Conservation (phyloP, 2,888 invertebrate genomes). For the Diarsia brunnea region DNA sequence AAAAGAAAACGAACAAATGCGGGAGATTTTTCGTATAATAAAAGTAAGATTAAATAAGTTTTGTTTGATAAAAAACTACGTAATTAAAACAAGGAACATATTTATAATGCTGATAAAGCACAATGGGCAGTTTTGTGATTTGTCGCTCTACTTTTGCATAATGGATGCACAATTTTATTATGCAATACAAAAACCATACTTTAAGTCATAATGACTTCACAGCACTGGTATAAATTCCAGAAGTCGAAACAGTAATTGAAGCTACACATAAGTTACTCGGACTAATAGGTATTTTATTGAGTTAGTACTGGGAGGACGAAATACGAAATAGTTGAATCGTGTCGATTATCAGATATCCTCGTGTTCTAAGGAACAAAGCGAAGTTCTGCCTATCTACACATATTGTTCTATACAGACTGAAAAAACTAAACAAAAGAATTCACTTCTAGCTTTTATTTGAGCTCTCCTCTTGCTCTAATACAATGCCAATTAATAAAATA, state of each 20-base stretch:
- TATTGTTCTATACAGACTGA: conserved; percentile 7
- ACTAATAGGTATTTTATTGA: conserved; percentile 25
- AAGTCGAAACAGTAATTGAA: conserved; percentile 6
- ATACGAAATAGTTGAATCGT: conserved; percentile 10
- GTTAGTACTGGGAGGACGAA: background rate
- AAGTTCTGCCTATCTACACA: conserved; percentile 6
- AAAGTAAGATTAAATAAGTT: background rate
- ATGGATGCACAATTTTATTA: conserved; percentile 19
- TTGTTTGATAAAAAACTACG: background rate
- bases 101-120: conserved; percentile 24
- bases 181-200: conserved; percentile 14
- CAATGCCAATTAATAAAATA: conserved; percentile 46
- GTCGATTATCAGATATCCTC: conserved; percentile 15
- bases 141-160: conserved; percentile 25
- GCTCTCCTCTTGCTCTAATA: conserved; percentile 4
- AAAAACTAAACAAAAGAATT: conserved; percentile 40
- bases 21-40: background rate
- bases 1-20: conserved; percentile 21
- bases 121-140: conserved; percentile 18
- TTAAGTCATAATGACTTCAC: conserved; percentile 19
- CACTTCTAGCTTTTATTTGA: conserved; percentile 16
- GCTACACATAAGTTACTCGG: conserved; percentile 11
- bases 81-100: conserved; percentile 22
- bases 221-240: conserved; percentile 4
- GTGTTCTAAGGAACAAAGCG: conserved; percentile 30